Base-by-base conservation (phyloP, 2,888 invertebrate genomes). In the Epinotia brunnichana region DNA sequence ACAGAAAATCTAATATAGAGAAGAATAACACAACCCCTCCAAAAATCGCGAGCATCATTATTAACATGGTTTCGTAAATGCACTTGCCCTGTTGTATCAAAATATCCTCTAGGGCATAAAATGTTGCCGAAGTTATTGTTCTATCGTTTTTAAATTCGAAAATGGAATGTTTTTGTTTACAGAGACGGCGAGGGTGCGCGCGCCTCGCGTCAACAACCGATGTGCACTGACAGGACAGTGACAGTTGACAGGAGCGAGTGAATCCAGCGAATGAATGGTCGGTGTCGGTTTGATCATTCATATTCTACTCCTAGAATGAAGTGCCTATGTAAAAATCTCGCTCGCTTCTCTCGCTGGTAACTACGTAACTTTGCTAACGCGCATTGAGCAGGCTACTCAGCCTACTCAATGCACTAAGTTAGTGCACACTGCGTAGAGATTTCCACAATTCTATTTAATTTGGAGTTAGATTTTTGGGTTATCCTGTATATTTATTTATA, bases 1-100 rank as follows among this genome's bases (percentile, higher is more conserved):
- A 95, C 53, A 96, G 82, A 54, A 95, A 94, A 77, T 95, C 95
- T 67, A 95, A 86, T 0, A 95, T 78, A 76, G 94, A 89, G 66
- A 91, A 86, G 61, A 90, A 82, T 10, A 95, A 67, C 1, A 91
- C 90, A 17, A 94, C 81, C 13, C 94, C 82, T 1, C 96, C 96
- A 15, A 95, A 78, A 54, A 91, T 76, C 7, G 92, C 91, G 64
- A 82, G 29, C 19, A 76, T 61, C 44, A 76, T 39, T 9, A 76
- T 56, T 59, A 64, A 73, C 74, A 74, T 74, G 54, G 41, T 9
- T 70, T 54, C 19, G 44, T 39, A 53, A 44, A 73, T 44, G 54
- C 64, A 66, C 64, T 69, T 41, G 13, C 1, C 29, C 54, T 11
- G 9, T 17, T 21, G 3, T 74, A 82, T 74, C 71, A 87, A 53